Percentiles rank a stretch among this genome's conserved stretches.
phyloP scores from a whole-genome alignment of 2,888 invertebrate species.

The Parascotia fuliginaria region DNA sequence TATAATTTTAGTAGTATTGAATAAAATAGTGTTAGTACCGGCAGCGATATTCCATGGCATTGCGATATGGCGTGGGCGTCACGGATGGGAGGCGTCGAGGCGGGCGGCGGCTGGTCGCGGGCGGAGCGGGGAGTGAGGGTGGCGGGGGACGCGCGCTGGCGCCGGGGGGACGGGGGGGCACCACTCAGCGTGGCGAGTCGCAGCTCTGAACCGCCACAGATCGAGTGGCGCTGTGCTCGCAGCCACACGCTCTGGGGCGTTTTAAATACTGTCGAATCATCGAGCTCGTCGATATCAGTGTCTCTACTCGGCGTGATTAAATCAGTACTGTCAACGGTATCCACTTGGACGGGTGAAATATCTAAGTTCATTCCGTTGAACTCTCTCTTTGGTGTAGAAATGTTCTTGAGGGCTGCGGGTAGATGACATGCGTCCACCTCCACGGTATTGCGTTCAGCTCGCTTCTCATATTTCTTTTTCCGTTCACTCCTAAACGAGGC shows the following conservation, averaged over 20 bases:
- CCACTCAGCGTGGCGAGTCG: constrained; percentile 39
- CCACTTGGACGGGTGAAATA: constrained; percentile 79
- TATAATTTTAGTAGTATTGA: constrained; percentile 78
- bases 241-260: constrained; percentile 76
- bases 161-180: constrained; percentile 28
- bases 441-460: constrained; percentile 72
- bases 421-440: constrained; percentile 73
- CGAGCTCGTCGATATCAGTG: constrained; percentile 68
- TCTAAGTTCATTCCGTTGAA: constrained; percentile 73
- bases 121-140: constrained; percentile 56
- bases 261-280: constrained; percentile 75
- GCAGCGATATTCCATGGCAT: constrained; percentile 85
- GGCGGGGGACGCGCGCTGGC: constrained; percentile 34
- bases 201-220: constrained; percentile 62
- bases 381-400: constrained; percentile 73
- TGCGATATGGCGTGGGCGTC: constrained; percentile 81
- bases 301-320: constrained; percentile 58
- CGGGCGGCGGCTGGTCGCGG: constrained; percentile 71
- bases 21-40: constrained; percentile 87
- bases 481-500: constrained; percentile 82
- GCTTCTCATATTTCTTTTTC: constrained; percentile 81
- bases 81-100: constrained; percentile 74
- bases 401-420: constrained; percentile 63
- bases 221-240: constrained; percentile 70
- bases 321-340: constrained; percentile 77